Base-by-base conservation (phyloP, 2,113 vertebrate species). In the Tretioscincus oriximinensis region DNA sequence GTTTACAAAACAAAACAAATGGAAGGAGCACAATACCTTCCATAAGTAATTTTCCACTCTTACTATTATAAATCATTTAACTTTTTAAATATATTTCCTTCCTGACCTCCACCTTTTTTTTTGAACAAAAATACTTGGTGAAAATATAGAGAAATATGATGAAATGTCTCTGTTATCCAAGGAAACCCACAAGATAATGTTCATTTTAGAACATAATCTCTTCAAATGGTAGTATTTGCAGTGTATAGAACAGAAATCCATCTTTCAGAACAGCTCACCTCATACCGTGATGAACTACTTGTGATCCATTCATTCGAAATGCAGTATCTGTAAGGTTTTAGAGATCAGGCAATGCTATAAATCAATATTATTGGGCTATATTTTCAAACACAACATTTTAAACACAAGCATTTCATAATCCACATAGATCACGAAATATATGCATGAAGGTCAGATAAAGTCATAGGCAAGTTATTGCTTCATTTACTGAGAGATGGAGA, bases 351-450 rank as follows among this genome's bases (percentile, higher is more conserved):
- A 93, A 90, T 88, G 90, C 86, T 69, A 86, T 95, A 94, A 94
- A 93, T 95, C 93, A 94, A 87, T 90, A 85, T 93, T 95, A 94
- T 91, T 94, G 88, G 90, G 89, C 86, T 84, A 80, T 93, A 93
- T 92, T 94, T 94, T 90, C 87, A 93, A 94, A 93, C 90, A 95
- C 94, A 95, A 93, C 80, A 88, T 93, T 91, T 90, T 87, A 91
- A 84, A 91, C 80, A 77, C n/a, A 92, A 85, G 81, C 89, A 86
- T 85, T 72, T 21, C 60, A 90, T 84, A 84, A 90, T 89, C 81
- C 85, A 83, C 90, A 89, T 90, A 88, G 83, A 90, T 85, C 89
- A 81, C 87, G 89, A 73, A 88, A 88, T 61, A 78, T 73, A 88
- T 80, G 80, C 64, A 3, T 90, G 90, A 94, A 94, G 93, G 94